A percentile compares a stretch with the other conserved stretches of the same genome.
These are phyloP conservation scores for Apogon hyalosoma DNA, from an alignment of 2,797 vertebrate species.

Conservation along the genomic window DNA sequence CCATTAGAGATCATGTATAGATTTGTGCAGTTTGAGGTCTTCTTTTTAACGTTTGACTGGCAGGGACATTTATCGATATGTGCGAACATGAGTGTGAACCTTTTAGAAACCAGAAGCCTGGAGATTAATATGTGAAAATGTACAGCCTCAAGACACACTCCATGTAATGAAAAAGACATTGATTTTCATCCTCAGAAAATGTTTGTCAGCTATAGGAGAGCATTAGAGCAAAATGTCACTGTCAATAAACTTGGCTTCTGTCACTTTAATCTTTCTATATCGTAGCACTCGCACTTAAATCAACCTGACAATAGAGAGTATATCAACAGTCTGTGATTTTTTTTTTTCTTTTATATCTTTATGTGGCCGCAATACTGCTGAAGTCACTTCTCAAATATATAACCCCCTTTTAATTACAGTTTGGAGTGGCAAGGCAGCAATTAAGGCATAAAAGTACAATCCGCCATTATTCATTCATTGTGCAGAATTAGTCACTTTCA, in stretches of 20 bases:
- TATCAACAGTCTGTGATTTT: not conserved
- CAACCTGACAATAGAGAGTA: constrained; percentile 3
- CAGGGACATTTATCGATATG: constrained; percentile 13
- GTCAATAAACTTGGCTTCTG: constrained; percentile 15
- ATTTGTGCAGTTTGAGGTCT: not conserved
- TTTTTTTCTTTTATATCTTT: constrained; percentile 8
- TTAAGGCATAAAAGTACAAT: constrained; percentile 56
- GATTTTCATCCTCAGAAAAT: constrained; percentile 28
- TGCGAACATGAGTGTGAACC: constrained; percentile 21
- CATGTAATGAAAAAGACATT: constrained; percentile 36
- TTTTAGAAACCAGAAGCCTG: constrained; percentile 21
- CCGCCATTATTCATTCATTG: constrained; percentile 39
- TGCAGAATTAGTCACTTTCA: constrained; percentile 31
- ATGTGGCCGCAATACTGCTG: constrained; percentile 16
- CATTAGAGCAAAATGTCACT: constrained; percentile 22
- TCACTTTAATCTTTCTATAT: constrained; percentile 14
- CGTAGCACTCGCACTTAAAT: constrained; percentile 9
- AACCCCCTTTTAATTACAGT: constrained; percentile 50
- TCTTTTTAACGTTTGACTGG: not conserved
- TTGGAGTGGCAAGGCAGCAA: constrained; percentile 42
- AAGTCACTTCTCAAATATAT: constrained; percentile 29
- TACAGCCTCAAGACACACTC: constrained; percentile 34
- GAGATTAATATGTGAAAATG: constrained; percentile 34
- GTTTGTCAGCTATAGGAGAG: constrained; percentile 19
- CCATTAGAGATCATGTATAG: constrained; percentile 2